A percentile compares a stretch with the other conserved stretches of the same genome.
phyloP scores from a whole-genome alignment of 2,888 invertebrate species.

The Sminthurides aquaticus region DNA sequence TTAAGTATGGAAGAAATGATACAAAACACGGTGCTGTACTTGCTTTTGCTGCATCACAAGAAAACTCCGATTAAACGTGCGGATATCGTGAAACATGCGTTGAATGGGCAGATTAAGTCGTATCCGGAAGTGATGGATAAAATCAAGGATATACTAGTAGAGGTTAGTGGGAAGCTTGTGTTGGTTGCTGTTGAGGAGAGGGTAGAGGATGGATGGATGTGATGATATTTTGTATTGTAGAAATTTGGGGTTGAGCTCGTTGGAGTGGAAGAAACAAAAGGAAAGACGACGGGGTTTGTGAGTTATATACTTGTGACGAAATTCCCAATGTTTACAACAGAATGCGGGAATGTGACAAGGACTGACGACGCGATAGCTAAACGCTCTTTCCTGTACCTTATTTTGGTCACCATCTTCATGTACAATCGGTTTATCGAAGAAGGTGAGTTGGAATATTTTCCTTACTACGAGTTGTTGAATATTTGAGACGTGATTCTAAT shows the following conservation, averaged over 20 bases:
- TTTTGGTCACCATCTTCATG: conserved; percentile 36
- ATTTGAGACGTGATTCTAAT: too few species aligned
- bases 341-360: conserved; percentile 19
- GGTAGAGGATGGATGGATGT: too few species aligned
- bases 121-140: conserved; percentile 31
- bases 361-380: conserved; percentile 25
- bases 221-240: conserved; percentile 15
- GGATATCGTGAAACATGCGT: conserved; percentile 35
- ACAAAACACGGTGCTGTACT: conserved; percentile 30
- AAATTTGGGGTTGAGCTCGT: conserved; percentile 34
- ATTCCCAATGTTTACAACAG: conserved; percentile 26
- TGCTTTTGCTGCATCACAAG: conserved; percentile 35
- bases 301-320: conserved; percentile 33
- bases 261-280: conserved; percentile 24
- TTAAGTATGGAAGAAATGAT: conserved; percentile 34
- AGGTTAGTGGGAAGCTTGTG: background rate
- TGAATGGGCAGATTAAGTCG: conserved; percentile 36
- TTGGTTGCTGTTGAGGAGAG: too few species aligned
- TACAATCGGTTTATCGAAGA: conserved; percentile 32
- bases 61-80: conserved; percentile 36
- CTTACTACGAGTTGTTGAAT: too few species aligned
- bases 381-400: conserved; percentile 29
- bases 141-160: conserved; percentile 8
- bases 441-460: too few species aligned
- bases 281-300: conserved; percentile 4